A percentile compares a stretch with the other conserved stretches of the same genome.
Evolutionary conservation across 2,797 vertebrate species (phyloP).

Genomic region (Eleutherodactylus coqui): DNA sequence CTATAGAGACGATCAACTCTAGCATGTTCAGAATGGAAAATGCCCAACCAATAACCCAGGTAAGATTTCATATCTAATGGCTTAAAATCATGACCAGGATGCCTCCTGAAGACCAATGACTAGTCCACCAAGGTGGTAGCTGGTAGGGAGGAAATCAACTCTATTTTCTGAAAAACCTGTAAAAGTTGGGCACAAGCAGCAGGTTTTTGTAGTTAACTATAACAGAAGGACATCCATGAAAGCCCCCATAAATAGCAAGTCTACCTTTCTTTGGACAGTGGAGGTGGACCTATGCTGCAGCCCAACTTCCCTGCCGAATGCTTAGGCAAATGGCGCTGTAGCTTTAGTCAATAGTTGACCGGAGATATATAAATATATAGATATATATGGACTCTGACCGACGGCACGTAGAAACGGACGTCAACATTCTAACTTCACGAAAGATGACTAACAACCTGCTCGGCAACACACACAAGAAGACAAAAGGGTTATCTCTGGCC

Average conservation of each 20-base stretch:
- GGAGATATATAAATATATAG: conserved; percentile 5
- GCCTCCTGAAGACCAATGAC: neutral
- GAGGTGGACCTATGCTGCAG: conserved; percentile 4
- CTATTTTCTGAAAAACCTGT: neutral
- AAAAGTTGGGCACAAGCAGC: neutral
- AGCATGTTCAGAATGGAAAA: neutral
- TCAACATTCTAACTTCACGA: conserved; percentile 38
- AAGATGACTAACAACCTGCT: conserved; percentile 18
- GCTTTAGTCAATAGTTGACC: conserved; percentile 11
- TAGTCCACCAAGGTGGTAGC: neutral
- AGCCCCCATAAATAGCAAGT: neutral
- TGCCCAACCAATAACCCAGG: neutral
- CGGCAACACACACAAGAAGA: conserved; percentile 31
- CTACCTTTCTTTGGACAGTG: neutral
- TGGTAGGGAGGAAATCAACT: neutral
- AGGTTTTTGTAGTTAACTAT: neutral
- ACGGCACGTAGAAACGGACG: neutral
- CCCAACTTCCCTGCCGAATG: conserved; percentile 16
- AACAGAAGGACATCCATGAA: neutral
- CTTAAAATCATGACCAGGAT: neutral
- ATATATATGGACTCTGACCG: conserved; percentile 19
- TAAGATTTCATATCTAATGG: neutral
- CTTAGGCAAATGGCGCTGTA: conserved; percentile 18
- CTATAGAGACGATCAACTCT: too few relatives aligned
- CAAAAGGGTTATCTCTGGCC: conserved; percentile 19